Conservation (phyloP, 2,797 vertebrate species). For the Erithacus rubecula region DNA sequence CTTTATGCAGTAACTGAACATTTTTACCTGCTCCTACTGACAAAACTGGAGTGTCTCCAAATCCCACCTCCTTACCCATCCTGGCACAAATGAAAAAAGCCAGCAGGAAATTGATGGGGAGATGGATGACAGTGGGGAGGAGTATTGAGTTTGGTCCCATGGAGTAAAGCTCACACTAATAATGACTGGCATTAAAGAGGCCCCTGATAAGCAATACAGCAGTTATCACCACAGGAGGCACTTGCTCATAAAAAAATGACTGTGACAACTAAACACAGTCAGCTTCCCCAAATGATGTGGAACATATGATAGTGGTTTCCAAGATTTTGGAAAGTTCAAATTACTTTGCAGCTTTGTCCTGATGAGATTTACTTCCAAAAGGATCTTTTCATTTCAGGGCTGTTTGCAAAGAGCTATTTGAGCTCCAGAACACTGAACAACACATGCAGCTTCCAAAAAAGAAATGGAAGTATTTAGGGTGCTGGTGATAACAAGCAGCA, state of each 20-base stretch:
- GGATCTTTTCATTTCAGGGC: neutral
- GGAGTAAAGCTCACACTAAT: neutral
- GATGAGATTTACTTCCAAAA: neutral
- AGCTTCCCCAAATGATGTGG: neutral
- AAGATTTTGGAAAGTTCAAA: neutral
- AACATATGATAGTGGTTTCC: neutral
- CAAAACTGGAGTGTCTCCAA: neutral
- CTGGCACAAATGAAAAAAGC: neutral
- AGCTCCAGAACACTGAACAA: neutral
- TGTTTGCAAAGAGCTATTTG: neutral
- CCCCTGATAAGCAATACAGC: neutral
- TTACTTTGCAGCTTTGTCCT: neutral
- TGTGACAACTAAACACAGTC: neutral
- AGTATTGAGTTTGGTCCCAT: neutral
- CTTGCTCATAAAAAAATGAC: neutral
- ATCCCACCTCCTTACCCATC: neutral
- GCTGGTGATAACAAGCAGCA: neutral
- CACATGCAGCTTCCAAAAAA: neutral
- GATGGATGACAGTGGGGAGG: neutral
- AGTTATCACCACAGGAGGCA: neutral
- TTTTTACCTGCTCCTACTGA: neutral
- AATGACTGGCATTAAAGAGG: neutral
- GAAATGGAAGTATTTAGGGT: neutral
- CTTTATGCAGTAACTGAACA: neutral
- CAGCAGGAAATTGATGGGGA: conserved; percentile 2